Base-by-base conservation (phyloP, 2,888 invertebrate genomes). In the Diplolepis rosae region DNA sequence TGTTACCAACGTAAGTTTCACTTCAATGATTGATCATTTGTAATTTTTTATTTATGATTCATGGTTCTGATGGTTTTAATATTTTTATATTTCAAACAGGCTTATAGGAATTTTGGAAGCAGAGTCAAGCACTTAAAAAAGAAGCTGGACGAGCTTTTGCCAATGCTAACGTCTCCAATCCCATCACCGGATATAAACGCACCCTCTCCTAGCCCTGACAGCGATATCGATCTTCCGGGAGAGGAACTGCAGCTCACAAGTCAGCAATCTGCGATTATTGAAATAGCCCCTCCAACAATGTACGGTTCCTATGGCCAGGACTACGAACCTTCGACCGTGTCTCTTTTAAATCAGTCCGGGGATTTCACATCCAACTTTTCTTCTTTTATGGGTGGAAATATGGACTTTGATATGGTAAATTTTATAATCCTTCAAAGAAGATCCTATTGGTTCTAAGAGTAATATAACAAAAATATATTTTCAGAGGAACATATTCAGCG, bases 21-120 rank as follows among this genome's bases (percentile, higher is more conserved):
- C n/a, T n/a, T n/a, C n/a, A n/a, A n/a, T n/a, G n/a, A n/a, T 18
- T 9, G 3, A 48, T 18, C n/a, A n/a, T n/a, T n/a, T n/a, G 22
- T 7, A 48, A 48, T 22, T 22, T 22, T 7, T 48, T 48, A 48
- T 2, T 15, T 2, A 70, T n/a, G 4, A 61, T 22, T 39, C 42
- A 67, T 27, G 18, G 13, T n/a, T 51, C 35, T 27, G 35, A 27
- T 35, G 2, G 35, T 18, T 71, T 71, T 71, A 68, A 75, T 18
- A 6, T 71, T 80, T 87, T n/a, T n/a, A n/a, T n/a, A n/a, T n/a
- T n/a, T n/a, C n/a, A n/a, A n/a, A 15, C 85, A 98, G 97, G 98
- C 98, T 1, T 98, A 98, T 87, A 96, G 95, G 89, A 97, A 96
- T 88, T 98, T 98, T 90, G 97, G 96, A 0, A 93, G 93, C 13